Percentiles rank a stretch among this genome's conserved stretches.
Evolutionary conservation across 2,888 invertebrate genomes (phyloP).

Genomic region (Synergus laeviventris): DNA sequence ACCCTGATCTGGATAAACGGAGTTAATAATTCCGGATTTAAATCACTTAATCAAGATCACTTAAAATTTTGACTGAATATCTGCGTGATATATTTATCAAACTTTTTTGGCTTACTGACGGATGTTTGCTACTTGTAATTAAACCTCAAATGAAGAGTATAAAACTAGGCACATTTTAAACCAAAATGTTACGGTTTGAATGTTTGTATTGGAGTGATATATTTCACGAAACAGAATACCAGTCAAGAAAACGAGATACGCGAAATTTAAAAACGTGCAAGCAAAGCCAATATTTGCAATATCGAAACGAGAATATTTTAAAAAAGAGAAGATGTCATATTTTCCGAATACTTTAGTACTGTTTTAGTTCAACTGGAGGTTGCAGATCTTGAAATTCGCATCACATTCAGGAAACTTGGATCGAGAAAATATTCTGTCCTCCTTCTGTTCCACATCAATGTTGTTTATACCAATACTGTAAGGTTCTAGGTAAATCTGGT

Average conservation of each 20-base stretch:
- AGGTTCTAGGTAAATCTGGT: constrained; percentile 29
- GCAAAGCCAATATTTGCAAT: constrained; percentile 1
- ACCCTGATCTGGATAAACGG: neutral
- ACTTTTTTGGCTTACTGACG: neutral
- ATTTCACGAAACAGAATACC: neutral
- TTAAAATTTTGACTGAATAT: no score
- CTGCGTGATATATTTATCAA: no score
- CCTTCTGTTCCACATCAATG: constrained; percentile 6
- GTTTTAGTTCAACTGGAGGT: neutral
- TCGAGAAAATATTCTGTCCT: neutral
- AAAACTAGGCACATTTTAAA: neutral
- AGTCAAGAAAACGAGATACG: neutral
- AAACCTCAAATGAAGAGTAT: no score
- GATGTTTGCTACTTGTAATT: neutral
- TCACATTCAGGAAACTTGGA: neutral
- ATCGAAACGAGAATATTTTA: neutral
- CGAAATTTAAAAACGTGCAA: neutral
- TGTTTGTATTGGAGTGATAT: neutral
- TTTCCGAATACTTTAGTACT: neutral
- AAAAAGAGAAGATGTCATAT: constrained; percentile 1
- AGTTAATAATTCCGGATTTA: neutral
- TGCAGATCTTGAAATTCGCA: constrained; percentile 14
- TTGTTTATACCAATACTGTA: constrained; percentile 20
- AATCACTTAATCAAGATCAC: neutral
- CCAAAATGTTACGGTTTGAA: neutral